These are phyloP conservation scores for Nephrocerus scutellatus DNA, from an alignment of 2,888 invertebrate genomes.

Conservation along the genomic window DNA sequence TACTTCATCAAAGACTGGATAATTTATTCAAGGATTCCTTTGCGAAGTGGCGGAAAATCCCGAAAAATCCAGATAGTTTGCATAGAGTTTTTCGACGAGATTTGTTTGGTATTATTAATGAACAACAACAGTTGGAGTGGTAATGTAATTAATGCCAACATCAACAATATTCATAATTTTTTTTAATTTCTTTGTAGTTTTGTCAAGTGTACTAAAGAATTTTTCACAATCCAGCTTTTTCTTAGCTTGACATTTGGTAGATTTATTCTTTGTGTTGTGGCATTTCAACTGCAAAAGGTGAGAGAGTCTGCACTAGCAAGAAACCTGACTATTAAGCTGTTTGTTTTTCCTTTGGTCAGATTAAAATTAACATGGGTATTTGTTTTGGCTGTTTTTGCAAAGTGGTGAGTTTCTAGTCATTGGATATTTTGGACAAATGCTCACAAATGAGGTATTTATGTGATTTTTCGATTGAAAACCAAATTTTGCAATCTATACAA, in stretches of 20 bases:
- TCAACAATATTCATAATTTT: no score
- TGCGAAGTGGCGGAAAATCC: not conserved
- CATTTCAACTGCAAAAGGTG: slow-evolving; percentile 17
- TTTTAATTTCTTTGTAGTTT: slow-evolving; percentile 6
- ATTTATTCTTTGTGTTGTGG: slow-evolving; percentile 14
- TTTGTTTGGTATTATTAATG: slow-evolving; percentile 7
- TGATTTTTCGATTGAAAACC: not conserved
- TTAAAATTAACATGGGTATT: slow-evolving; percentile 5
- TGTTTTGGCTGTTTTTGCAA: slow-evolving; percentile 13
- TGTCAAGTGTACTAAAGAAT: slow-evolving; percentile 10
- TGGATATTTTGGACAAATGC: slow-evolving; percentile 13
- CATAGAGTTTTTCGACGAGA: slow-evolving; percentile 9
- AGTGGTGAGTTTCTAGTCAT: slow-evolving; percentile 13
- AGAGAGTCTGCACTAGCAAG: no score
- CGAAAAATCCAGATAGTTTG: slow-evolving; percentile 3
- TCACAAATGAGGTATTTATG: slow-evolving; percentile 15
- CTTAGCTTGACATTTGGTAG: slow-evolving; percentile 14
- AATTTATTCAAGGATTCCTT: not conserved
- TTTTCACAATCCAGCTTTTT: slow-evolving; percentile 10
- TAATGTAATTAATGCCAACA: not conserved
- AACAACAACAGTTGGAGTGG: slow-evolving; percentile 16
- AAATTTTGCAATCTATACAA: not conserved
- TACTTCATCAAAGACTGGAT: slow-evolving; percentile 10
- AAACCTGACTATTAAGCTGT: no score
- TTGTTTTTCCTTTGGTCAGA: not conserved